A percentile compares a stretch with the other conserved stretches of the same genome.
phyloP scores from a whole-genome alignment of 1,140 invertebrate genomes.

The Drosophila bifasciata region DNA sequence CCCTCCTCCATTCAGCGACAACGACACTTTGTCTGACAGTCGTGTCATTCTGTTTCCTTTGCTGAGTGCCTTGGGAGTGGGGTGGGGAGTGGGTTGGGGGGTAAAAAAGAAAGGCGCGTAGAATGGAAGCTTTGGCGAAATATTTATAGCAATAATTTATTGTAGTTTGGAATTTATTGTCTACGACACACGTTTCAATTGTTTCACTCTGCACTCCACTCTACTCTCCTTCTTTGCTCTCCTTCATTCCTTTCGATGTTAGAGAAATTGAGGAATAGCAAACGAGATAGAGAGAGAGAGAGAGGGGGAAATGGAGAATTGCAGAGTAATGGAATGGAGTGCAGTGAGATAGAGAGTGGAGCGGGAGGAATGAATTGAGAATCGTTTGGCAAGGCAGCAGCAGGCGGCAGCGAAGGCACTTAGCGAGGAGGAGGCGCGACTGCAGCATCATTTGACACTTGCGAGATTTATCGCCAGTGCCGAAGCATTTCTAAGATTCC shows the following conservation, averaged over 20 bases:
- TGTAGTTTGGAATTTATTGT: slow-evolving; percentile 83
- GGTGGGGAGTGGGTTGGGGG: slow-evolving; percentile 15
- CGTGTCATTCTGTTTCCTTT: no score
- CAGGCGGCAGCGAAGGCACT: slow-evolving; percentile 50
- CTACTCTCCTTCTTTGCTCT: background rate
- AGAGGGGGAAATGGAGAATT: no score
- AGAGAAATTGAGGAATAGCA: slow-evolving; percentile 55
- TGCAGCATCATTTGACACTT: slow-evolving; percentile 77
- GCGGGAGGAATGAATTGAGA: slow-evolving; percentile 52
- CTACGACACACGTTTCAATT: slow-evolving; percentile 82
- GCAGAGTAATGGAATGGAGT: no score
- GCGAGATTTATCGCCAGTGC: slow-evolving; percentile 77
- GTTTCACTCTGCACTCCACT: slow-evolving; percentile 8
- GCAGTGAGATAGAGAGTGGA: background rate
- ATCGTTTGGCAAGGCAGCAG: slow-evolving; percentile 29
- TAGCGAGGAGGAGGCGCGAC: slow-evolving; percentile 60
- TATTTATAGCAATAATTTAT: slow-evolving; percentile 83
- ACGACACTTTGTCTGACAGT: slow-evolving; percentile 49
- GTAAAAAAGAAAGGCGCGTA: slow-evolving; percentile 7
- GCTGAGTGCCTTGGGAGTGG: background rate
- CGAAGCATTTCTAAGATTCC: slow-evolving; percentile 81
- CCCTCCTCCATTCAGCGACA: slow-evolving; percentile 7
- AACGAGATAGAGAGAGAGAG: background rate
- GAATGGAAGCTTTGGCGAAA: slow-evolving; percentile 69
- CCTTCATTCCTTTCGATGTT: slow-evolving; percentile 57